Evolutionary conservation across 2,113 vertebrate species (phyloP).

Genomic region (Azemiops feae): DNA sequence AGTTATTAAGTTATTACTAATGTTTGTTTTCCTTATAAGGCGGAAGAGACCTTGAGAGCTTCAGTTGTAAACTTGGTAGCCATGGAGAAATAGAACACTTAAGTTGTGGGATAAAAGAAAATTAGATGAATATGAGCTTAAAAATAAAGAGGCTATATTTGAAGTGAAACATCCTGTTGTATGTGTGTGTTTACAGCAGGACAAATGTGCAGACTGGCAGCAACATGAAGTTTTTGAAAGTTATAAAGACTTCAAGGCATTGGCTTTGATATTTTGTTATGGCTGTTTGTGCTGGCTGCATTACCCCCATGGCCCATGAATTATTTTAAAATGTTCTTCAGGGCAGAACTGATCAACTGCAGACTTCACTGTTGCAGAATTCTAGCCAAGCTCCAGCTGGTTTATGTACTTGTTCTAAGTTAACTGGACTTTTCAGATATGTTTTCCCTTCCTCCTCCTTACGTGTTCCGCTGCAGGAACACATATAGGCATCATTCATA

Average conservation of each 20-base stretch:
- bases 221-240: slow-evolving; percentile 55
- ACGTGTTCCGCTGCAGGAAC: slow-evolving; percentile 18
- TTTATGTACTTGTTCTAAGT: slow-evolving; percentile 42
- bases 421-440: slow-evolving; percentile 35
- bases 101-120: background rate
- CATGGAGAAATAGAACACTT: slow-evolving; percentile 21
- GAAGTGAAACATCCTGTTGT: slow-evolving; percentile 52
- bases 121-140: slow-evolving; percentile 46
- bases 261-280: slow-evolving; percentile 66
- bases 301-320: slow-evolving; percentile 57
- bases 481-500: background rate
- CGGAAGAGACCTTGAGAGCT: slow-evolving; percentile 26
- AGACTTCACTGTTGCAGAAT: slow-evolving; percentile 52
- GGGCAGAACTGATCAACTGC: slow-evolving; percentile 61
- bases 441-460: slow-evolving; percentile 1
- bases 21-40: slow-evolving; percentile 3
- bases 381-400: slow-evolving; percentile 44
- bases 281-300: slow-evolving; percentile 61
- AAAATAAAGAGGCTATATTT: slow-evolving; percentile 41
- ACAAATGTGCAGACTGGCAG: slow-evolving; percentile 48
- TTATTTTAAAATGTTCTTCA: slow-evolving; percentile 60
- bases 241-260: slow-evolving; percentile 64
- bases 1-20: slow-evolving; percentile 24
- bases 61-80: background rate
- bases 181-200: slow-evolving; percentile 54